A percentile compares a stretch with the other conserved stretches of the same genome.
phyloP scores from a whole-genome alignment of 1,140 invertebrate genomes.

The Eufriesea mexicana region DNA sequence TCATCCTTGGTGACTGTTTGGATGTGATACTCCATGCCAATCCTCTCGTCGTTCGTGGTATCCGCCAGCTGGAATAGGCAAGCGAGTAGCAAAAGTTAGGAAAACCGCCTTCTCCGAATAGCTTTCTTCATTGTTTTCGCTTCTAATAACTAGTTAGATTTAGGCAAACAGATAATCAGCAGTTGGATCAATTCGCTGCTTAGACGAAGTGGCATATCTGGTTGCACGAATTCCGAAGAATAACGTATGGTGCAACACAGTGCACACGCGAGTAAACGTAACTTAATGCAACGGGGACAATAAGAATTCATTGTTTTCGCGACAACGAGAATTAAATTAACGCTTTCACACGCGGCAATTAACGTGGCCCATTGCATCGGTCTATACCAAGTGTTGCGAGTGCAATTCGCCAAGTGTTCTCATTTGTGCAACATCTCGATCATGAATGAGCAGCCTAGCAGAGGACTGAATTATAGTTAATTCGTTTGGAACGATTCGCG shows the following conservation, averaged over 20 bases:
- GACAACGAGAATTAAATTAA: conserved; percentile 47
- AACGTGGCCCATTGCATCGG: background rate
- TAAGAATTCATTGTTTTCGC: conserved; percentile 38
- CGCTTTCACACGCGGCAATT: conserved; percentile 46
- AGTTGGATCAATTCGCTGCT: background rate
- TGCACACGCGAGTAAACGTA: conserved; percentile 7
- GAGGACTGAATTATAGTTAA: conserved; percentile 35
- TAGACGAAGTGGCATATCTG: background rate
- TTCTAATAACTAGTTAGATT: background rate
- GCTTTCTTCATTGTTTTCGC: background rate
- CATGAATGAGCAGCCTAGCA: conserved; percentile 40
- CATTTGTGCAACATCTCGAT: conserved; percentile 37
- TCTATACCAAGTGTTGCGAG: too few relatives aligned
- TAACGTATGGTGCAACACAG: background rate
- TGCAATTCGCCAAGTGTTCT: conserved; percentile 7
- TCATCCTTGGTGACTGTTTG: conserved; percentile 78
- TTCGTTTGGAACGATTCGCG: conserved; percentile 50
- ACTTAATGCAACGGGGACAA: conserved; percentile 28
- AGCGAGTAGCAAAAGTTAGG: background rate
- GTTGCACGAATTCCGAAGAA: conserved; percentile 3
- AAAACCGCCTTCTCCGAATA: background rate
- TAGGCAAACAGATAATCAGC: background rate
- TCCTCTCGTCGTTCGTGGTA: conserved; percentile 52
- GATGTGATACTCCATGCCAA: conserved; percentile 76
- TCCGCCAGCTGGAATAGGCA: conserved; percentile 74